phyloP scores from a whole-genome alignment of 1,140 invertebrate genomes.

The Ceratosolen solmsi region DNA sequence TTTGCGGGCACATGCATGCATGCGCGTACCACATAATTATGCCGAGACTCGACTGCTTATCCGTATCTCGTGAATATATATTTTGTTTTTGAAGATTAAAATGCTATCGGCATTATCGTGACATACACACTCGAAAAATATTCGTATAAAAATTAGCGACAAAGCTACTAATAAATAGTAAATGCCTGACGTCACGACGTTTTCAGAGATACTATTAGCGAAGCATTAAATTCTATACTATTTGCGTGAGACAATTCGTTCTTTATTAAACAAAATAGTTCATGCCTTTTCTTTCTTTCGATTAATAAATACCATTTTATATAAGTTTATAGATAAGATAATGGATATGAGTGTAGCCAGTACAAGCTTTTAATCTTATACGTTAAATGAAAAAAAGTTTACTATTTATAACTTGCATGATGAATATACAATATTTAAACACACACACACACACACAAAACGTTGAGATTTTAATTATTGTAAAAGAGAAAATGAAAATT shows the following conservation, averaged over 20 bases:
- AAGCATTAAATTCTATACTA: neutral
- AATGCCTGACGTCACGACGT: neutral
- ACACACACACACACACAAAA: too few relatives aligned
- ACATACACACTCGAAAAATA: neutral
- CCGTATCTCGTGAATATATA: neutral
- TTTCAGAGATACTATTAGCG: neutral
- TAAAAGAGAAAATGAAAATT: neutral
- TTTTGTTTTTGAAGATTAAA: constrained; percentile 11
- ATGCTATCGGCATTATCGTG: neutral
- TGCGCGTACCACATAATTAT: neutral
- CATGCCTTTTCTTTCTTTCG: neutral
- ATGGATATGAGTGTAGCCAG: neutral
- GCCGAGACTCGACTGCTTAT: too few relatives aligned
- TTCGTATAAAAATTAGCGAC: neutral
- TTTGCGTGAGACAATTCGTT: neutral
- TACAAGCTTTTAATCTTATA: neutral
- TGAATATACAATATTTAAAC: neutral
- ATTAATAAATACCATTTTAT: neutral
- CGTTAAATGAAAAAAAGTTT: too few relatives aligned
- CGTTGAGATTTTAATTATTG: too few relatives aligned
- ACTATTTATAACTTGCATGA: neutral
- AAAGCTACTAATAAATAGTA: neutral
- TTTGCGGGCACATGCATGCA: neutral
- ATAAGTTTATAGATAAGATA: neutral
- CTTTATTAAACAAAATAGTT: neutral